A percentile compares a stretch with the other conserved stretches of the same genome.
Conservation (phyloP, 2,797 vertebrate genomes). For the Acanthurus lineatus region DNA sequence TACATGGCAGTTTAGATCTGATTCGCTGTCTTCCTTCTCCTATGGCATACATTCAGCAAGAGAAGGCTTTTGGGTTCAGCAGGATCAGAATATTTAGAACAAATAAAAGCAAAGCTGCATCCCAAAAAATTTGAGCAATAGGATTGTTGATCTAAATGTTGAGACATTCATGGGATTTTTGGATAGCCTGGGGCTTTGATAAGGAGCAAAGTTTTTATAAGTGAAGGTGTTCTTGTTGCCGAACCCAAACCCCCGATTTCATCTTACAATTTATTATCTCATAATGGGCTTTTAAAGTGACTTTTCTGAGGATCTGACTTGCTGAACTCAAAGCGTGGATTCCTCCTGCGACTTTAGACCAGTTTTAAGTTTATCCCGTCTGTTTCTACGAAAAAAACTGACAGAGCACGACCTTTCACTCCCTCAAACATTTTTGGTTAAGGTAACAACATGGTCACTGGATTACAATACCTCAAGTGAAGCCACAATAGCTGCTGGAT, state of each 20-base stretch:
- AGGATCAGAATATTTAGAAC: conserved; percentile 61
- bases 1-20: conserved; percentile 89
- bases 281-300: conserved; percentile 66
- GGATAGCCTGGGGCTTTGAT: conserved; percentile 36
- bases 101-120: conserved; percentile 58
- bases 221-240: conserved; percentile 49
- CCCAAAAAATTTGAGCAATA: conserved; percentile 28
- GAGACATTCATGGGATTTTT: conserved; percentile 72
- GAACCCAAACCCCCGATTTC: conserved; percentile 7
- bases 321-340: conserved; percentile 59
- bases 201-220: conserved; percentile 39
- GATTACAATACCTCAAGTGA: conserved; percentile 83
- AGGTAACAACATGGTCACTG: conserved; percentile 84
- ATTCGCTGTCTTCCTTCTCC: conserved; percentile 82
- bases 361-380: conserved; percentile 51
- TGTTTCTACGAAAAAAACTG: conserved; percentile 59
- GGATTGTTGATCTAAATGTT: conserved; percentile 51
- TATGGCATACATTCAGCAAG: conserved; percentile 88
- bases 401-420: conserved; percentile 66
- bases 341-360: conserved; percentile 53
- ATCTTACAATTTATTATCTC: conserved; percentile 45
- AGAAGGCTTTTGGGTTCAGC: conserved; percentile 77
- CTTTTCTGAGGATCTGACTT: conserved; percentile 56
- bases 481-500: conserved; percentile 85
- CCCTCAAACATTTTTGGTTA: conserved; percentile 83